phyloP scores from a whole-genome alignment of 2,888 invertebrate species.

The Dromius quadrimaculatus region DNA sequence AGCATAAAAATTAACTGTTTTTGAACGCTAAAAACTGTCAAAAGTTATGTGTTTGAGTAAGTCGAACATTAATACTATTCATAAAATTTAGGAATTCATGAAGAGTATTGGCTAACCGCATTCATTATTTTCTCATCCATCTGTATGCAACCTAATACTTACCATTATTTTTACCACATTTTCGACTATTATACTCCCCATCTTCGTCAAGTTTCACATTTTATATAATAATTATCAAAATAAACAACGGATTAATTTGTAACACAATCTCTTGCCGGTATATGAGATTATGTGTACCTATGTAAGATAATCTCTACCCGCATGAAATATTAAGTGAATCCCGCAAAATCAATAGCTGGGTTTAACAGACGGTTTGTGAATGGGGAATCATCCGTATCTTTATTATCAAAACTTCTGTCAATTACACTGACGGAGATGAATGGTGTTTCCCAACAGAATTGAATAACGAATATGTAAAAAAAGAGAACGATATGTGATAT shows the following conservation, averaged over 20 bases:
- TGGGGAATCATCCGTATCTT: conserved; percentile 1
- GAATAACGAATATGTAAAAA: neutral
- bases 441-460: neutral
- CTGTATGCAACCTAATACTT: too few relatives aligned
- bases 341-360: neutral
- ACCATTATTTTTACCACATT: too few relatives aligned
- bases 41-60: too few relatives aligned
- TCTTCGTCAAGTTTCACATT: neutral
- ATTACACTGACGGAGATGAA: conserved; percentile 11
- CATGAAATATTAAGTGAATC: neutral
- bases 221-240: neutral
- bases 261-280: neutral
- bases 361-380: neutral
- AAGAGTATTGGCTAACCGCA: too few relatives aligned
- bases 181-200: too few relatives aligned
- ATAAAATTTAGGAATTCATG: too few relatives aligned
- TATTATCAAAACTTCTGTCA: conserved; percentile 14
- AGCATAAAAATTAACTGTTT: too few relatives aligned
- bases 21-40: too few relatives aligned
- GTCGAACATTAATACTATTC: too few relatives aligned
- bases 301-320: neutral
- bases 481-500: too few relatives aligned
- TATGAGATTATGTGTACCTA: neutral
- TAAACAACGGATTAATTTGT: neutral
- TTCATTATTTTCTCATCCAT: too few relatives aligned